Base-by-base conservation (phyloP, 2,888 invertebrate species). In the Amblyjoppa fuscipennis region DNA sequence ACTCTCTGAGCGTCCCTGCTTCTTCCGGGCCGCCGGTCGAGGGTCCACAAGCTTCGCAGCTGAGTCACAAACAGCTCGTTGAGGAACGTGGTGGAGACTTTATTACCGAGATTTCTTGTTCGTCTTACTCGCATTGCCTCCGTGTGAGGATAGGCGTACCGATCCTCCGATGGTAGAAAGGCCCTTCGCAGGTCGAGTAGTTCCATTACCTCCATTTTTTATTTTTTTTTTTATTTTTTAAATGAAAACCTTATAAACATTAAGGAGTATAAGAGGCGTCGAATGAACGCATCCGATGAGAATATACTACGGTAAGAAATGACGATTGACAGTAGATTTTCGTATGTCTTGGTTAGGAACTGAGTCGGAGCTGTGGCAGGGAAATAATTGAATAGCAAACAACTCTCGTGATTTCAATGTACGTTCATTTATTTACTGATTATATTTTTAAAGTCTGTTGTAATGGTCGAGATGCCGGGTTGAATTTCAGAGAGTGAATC, bases 201-300 rank as follows among this genome's bases (percentile, higher is more conserved):
- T 85, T 87, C 87, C 68, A 87, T 87, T 38, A 87, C 73, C 56
- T 87, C 87, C 87, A 87, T 87, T 84, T 71, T 9, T 20, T 9
- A 11, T 31, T 34, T 49, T n/a, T 75, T 70, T 69, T 75, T 20
- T 56, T 34, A 11, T 20, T 53, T 69, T 49, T 61, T 66, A 11
- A 3, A 41, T 25, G 76, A 9, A 28, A 69, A 41, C 9, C 13
- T 76, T 34, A 34, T 20, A 61, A 74, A 53, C 28, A 0, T 38
- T 38, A 38, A 38, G 9, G 9, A 9, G 38, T n/a, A 59, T 2
- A 20, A 49, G 59, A 31, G 13, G 16, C 16, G 45, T 28, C 34
- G 51, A 4, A 74, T 2, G 25, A 70, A n/a, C 69, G 28, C 75
- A 51, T 38, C 25, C 9, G 64, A 28, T 53, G 31, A 64, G 69